phyloP scores from a whole-genome alignment of 2,797 vertebrate genomes.

The Phoebastria nigripes region DNA sequence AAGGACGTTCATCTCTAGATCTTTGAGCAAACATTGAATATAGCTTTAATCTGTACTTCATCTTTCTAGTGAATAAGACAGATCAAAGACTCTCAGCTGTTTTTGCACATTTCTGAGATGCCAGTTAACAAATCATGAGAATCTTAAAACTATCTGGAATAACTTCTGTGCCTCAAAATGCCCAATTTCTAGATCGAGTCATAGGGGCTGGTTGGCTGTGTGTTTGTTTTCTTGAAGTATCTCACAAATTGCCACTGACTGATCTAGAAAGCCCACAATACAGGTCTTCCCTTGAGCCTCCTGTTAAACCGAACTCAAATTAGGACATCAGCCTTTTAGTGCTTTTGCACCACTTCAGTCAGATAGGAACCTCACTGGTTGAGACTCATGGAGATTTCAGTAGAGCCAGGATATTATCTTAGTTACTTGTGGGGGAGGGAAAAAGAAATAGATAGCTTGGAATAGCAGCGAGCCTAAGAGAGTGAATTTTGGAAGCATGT shows the following conservation, averaged over 20 bases:
- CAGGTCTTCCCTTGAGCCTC: neutral
- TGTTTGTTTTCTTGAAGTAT: neutral
- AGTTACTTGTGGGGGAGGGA: neutral
- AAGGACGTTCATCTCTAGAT: neutral
- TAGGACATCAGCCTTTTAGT: neutral
- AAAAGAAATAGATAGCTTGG: neutral
- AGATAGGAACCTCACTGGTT: neutral
- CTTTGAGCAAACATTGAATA: neutral
- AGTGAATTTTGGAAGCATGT: neutral
- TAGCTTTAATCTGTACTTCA: neutral
- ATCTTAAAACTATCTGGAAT: neutral
- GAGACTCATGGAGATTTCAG: neutral
- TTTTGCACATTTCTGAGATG: neutral
- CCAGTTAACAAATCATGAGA: neutral
- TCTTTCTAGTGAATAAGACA: neutral
- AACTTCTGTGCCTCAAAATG: neutral
- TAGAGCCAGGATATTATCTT: neutral
- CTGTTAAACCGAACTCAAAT: neutral
- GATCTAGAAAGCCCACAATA: neutral
- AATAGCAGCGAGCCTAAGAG: neutral
- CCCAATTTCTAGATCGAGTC: neutral
- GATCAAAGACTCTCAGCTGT: neutral
- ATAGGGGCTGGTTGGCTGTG: neutral
- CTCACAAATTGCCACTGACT: neutral
- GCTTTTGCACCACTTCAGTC: neutral